Percentiles rank a stretch among this genome's conserved stretches.
phyloP scores from a whole-genome alignment of 2,888 invertebrate genomes.

The Cheilosia vulpina region DNA sequence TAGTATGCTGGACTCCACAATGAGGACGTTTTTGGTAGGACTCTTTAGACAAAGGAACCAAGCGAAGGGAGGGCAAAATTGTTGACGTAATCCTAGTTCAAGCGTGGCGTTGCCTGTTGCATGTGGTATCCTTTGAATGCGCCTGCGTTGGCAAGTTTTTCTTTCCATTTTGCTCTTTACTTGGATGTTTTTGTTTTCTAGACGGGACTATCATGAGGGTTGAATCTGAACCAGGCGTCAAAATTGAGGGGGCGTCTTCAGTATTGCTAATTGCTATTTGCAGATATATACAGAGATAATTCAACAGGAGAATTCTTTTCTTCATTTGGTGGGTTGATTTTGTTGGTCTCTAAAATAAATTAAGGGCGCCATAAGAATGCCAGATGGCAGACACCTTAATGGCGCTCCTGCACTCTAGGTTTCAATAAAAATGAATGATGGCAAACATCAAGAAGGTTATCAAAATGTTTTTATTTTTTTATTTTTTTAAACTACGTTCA shows the following conservation, averaged over 20 bases:
- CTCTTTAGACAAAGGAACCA: background rate
- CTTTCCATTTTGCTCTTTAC: background rate
- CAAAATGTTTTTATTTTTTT: background rate
- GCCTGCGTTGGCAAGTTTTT: slow-evolving; percentile 30
- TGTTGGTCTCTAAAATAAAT: background rate
- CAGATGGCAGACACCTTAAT: too few species aligned
- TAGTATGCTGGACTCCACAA: too few species aligned
- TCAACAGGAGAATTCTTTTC: background rate
- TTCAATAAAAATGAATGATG: slow-evolving; percentile 28
- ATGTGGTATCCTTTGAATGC: background rate
- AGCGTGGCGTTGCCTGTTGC: slow-evolving; percentile 39
- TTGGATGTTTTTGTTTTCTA: background rate
- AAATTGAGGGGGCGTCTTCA: too few species aligned
- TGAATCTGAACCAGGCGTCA: too few species aligned
- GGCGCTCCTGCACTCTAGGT: background rate
- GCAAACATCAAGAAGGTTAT: background rate
- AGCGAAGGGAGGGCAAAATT: slow-evolving; percentile 1
- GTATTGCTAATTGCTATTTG: too few species aligned
- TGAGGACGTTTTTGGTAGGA: slow-evolving; percentile 28
- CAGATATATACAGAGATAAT: too few species aligned
- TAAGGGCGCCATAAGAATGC: too few species aligned
- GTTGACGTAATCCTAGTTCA: slow-evolving; percentile 27
- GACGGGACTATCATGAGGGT: too few species aligned
- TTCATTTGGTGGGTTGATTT: slow-evolving; percentile 1
- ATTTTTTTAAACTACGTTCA: background rate